Evolutionary conservation across 2,888 invertebrate species (phyloP), one percentile per base, ranked within the genome.

Genomic region (Lasioglossum oenotherae): DNA sequence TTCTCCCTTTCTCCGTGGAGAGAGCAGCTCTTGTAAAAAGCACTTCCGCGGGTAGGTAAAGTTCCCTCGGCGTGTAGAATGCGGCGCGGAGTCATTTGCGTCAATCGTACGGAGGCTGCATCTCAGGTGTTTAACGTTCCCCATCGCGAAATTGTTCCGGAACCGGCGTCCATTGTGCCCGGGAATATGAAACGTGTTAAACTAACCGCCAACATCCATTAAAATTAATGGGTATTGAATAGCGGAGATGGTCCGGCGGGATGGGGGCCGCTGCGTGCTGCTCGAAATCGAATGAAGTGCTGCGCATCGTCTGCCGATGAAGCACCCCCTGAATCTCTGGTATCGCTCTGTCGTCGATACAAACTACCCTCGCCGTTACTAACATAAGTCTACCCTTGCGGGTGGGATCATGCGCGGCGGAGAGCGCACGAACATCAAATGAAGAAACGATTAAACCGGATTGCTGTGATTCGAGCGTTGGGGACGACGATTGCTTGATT

Each of bases 141-240:
- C 74, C 84, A 87, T 88, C 81, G 88, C 82, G 88, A 89, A 92
- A 92, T 92, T 89, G 91, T 89, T 87, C 84, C 85, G 85, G 84
- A 84, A 76, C 81, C 23, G 31, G 86, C 83, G 86, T 84, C 87
- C 88, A 91, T 91, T 92, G 92, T 92, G 84, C 82, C 74, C 77
- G 44, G 80, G 91, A 87, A 86, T 89, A 90, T 85, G 89, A 90
- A 91, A 92, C 92, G 92, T 90, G 92, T 91, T 91, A 91, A 92
- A 92, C 90, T 92, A 91, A 91, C 91, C 92, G 90, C 89, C 88
- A 88, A 89, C 91, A 88, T 91, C 90, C 92, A 93, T 93, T 93
- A 93, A 93, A 93, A 93, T 93, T 93, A 93, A 93, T 93, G 93
- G 93, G 87, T 93, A 92, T 93, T 93, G 92, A 91, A 93, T 92